Evolutionary conservation across 2,888 invertebrate genomes (phyloP).

Genomic region (Erebia palarica): DNA sequence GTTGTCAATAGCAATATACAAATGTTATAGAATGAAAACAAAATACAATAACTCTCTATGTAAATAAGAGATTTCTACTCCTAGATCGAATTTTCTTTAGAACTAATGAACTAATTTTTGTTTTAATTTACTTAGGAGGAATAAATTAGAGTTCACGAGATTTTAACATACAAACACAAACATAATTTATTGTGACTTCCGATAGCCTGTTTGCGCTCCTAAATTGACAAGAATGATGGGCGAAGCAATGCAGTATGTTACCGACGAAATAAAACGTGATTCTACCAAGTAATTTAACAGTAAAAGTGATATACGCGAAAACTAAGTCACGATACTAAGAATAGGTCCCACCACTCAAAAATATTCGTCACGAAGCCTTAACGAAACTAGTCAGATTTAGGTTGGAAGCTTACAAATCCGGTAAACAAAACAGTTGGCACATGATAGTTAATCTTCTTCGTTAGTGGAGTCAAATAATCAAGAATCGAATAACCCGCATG

Average conservation of each 20-base stretch:
- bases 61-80: too few species aligned
- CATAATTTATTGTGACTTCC: neutral
- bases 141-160: neutral
- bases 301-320: constrained; percentile 38
- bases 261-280: constrained; percentile 36
- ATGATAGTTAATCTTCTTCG: constrained; percentile 6
- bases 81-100: neutral
- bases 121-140: too few species aligned
- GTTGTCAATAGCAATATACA: too few species aligned
- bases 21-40: too few species aligned
- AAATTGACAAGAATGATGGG: constrained; percentile 26
- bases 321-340: constrained; percentile 37
- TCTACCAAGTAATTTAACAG: constrained; percentile 32
- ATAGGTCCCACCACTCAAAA: constrained; percentile 35
- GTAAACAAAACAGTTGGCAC: constrained; percentile 15
- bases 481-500: too few species aligned
- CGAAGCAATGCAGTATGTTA: constrained; percentile 23
- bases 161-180: neutral
- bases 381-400: constrained; percentile 19
- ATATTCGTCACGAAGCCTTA: constrained; percentile 36
- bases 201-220: constrained; percentile 13
- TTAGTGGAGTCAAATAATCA: neutral
- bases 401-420: constrained; percentile 22
- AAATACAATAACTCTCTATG: too few species aligned
- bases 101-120: neutral